Conservation (phyloP, 2,888 invertebrate genomes). For the Podotricha telesiphe region DNA sequence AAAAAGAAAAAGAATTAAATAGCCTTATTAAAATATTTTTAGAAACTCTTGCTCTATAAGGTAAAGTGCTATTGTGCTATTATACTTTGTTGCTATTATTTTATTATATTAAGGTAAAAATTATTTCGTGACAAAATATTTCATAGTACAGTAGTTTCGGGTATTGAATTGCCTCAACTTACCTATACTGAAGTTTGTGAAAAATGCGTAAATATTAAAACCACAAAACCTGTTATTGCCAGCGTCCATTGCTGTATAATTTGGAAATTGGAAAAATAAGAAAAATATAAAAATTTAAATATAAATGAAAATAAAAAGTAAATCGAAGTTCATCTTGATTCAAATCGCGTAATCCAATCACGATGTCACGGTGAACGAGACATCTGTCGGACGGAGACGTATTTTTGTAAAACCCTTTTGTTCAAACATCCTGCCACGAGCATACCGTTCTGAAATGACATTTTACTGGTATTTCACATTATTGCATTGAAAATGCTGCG, state of each 20-base stretch:
- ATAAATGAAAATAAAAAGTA: conserved; percentile 20
- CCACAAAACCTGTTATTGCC: background rate
- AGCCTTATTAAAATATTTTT: too few relatives aligned
- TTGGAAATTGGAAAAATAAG: background rate
- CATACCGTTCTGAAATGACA: conserved; percentile 74
- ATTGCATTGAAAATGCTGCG: conserved; percentile 43
- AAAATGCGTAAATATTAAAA: too few relatives aligned
- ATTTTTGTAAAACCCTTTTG: conserved; percentile 73
- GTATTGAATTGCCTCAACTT: too few relatives aligned
- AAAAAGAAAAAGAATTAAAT: too few relatives aligned
- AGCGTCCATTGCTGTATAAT: background rate
- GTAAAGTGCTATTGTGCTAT: too few relatives aligned
- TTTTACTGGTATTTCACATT: conserved; percentile 59
- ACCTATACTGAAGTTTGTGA: too few relatives aligned
- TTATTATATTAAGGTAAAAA: too few relatives aligned
- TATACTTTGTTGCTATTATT: too few relatives aligned
- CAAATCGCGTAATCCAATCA: conserved; percentile 73
- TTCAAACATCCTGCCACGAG: conserved; percentile 72
- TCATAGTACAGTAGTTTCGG: too few relatives aligned
- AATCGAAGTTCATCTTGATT: conserved; percentile 53
- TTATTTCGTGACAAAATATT: too few relatives aligned
- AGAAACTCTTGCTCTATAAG: too few relatives aligned
- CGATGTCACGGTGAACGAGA: conserved; percentile 52
- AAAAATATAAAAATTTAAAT: conserved; percentile 13
- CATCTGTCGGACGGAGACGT: conserved; percentile 43